Evolutionary conservation across 23 tunicate species (phyloP), one percentile per base, ranked within the genome.

Genomic region (Halocynthia aurantium): DNA sequence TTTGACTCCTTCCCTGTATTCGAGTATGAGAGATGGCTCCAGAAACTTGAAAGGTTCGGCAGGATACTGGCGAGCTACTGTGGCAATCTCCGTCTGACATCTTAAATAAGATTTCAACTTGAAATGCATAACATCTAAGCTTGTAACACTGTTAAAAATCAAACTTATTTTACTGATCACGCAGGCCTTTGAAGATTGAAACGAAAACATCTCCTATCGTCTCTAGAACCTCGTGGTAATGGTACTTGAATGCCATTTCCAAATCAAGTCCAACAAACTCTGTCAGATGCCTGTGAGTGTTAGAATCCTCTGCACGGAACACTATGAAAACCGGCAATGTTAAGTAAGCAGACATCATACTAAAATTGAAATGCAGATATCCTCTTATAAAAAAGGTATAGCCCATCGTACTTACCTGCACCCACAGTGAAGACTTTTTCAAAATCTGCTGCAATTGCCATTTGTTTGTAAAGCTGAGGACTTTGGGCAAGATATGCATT

Each of bases 381-480:
- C 44, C 44, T 31, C 44, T 31, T 31, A 31, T 31, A 31, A 31
- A 31, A n/a, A 31, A 31, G 44, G 2, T 31, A 31, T 31, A 31
- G n/a, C n/a, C n/a, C n/a, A 11, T 17, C 12, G 7, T 13, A 67
- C 77, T 52, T 13, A 91, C 97, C 97, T 68, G 93, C 87, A 10
- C 99, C 99, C 31, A 84, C 84, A 9, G 96, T 89, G 61, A 96
- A 96, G 55, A 96, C 99, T 78, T 83, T 90, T 22, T 87, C 94
- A 82, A 96, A 96, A 73, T 96, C 99, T 18, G 97, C 96, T n/a
- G 99, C 99, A 40, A 96, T 96, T 22, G 99, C 99, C 99, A 96
- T 96, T 58, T 96, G 99, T 81, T 96, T 96, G 88, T 96, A 96
- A 51, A 96, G 80, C 81, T 96, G 99, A 6, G 99, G 99, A 52